Conservation (phyloP, 1,140 invertebrate species). For the Drosophila bocki region DNA sequence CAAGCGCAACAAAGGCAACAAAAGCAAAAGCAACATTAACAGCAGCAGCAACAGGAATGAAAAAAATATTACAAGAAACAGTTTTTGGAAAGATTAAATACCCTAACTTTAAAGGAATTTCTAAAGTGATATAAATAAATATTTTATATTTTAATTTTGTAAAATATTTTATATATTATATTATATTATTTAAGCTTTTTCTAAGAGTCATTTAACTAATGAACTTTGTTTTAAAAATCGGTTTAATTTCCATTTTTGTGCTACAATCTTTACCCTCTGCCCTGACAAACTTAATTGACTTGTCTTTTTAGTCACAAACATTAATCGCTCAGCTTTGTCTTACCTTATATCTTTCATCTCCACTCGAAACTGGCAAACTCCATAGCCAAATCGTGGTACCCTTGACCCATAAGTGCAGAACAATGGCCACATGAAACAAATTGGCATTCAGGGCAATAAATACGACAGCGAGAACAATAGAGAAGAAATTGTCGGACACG, state of each 20-base stretch:
- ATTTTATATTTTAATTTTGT: too few relatives aligned
- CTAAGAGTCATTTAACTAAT: neutral
- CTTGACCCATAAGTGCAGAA: conserved; percentile 49
- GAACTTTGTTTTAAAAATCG: neutral
- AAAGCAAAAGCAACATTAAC: conserved; percentile 20
- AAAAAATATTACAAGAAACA: neutral
- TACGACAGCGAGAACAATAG: conserved; percentile 73
- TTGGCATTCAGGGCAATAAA: conserved; percentile 76
- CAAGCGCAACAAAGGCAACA: conserved; percentile 30
- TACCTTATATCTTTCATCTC: conserved; percentile 11
- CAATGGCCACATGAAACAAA: conserved; percentile 77
- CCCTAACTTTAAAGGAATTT: conserved; percentile 15
- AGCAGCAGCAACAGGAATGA: conserved; percentile 20
- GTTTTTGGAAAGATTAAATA: neutral
- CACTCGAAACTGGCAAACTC: neutral
- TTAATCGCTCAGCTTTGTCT: neutral
- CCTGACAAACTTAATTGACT: neutral
- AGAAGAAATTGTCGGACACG: conserved; percentile 59
- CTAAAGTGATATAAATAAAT: too few relatives aligned
- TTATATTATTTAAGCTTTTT: too few relatives aligned
- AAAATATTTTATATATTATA: neutral
- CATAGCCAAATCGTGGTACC: conserved; percentile 7
- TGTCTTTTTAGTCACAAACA: neutral
- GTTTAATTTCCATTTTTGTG: too few relatives aligned
- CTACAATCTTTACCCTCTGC: neutral